Base-by-base conservation (phyloP, 2,888 invertebrate genomes). In the Pegoplata infirma region DNA sequence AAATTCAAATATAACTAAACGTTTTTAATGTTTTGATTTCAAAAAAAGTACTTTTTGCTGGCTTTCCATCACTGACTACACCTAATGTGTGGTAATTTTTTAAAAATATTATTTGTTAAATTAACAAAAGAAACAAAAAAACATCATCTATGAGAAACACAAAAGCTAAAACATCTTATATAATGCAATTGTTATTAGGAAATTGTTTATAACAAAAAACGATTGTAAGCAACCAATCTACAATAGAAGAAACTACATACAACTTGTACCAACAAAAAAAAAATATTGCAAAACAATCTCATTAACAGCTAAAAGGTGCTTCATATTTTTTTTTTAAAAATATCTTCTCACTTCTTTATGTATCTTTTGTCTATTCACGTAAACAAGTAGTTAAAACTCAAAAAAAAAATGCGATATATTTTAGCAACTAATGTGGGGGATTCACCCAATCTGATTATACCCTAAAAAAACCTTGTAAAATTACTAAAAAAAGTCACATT, bases 281-380 rank as follows among this genome's bases (percentile, higher is more conserved):
- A 53, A 14, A 2, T 25, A 51, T 53, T 16, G 25, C 58, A 61
- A 71, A 53, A 71, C 21, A 53, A 61, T 44, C 53, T 55, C 61
- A 71, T 71, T 71, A 63, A n/a, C 71, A 46, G 32, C 46, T 53
- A 12, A 53, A 71, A 61, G 44, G 19, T 71, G 61, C 32, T 46
- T 63, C 49, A 71, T 53, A 71, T 61, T 63, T n/a, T n/a, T n/a
- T n/a, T n/a, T n/a, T 28, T 17, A 51, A 16, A 69, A 49, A 59
- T 59, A 19, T 36, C 19, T 40, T 0, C 17, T 40, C 32, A 44
- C 40, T 40, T 53, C 36, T 36, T 36, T 36, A 12, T 2, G 10
- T 10, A 5, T 36, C 36, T 2, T 12, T 1, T 12, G 12, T 12
- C 10, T 32, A 4, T 36, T 28, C 28, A 28, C 28, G 3, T 28